These are phyloP conservation scores for Channa argus DNA, from an alignment of 2,113 vertebrate genomes.

Conservation along the genomic window DNA sequence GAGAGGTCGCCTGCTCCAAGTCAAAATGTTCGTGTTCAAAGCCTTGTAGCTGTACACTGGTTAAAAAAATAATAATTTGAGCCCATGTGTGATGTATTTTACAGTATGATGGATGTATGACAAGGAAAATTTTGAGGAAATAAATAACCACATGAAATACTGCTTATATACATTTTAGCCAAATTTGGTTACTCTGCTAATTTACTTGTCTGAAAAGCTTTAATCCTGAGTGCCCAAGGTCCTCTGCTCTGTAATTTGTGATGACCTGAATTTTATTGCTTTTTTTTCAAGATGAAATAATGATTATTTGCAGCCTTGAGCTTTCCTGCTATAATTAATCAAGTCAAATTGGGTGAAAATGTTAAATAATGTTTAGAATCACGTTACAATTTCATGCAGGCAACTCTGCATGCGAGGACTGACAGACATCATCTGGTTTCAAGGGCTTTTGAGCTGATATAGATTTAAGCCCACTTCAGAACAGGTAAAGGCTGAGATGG, in stretches of 20 bases:
- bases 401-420: neutral
- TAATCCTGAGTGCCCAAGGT: constrained; percentile 7
- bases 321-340: constrained; percentile 34
- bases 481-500: constrained; percentile 30
- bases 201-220: constrained; percentile 17
- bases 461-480: constrained; percentile 34
- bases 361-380: constrained; percentile 39
- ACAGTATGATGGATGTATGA: no score
- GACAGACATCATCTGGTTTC: constrained; percentile 20
- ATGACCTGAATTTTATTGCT: constrained; percentile 38
- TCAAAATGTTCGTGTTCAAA: constrained; percentile 10
- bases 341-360: constrained; percentile 45
- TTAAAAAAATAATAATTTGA: no score
- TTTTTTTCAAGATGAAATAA: constrained; percentile 32
- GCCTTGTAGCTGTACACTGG: neutral
- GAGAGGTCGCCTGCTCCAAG: neutral
- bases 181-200: constrained; percentile 8
- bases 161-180: neutral
- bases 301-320: constrained; percentile 43
- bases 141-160: no score
- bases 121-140: no score
- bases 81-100: neutral
- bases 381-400: constrained; percentile 32
- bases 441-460: constrained; percentile 27
- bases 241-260: constrained; percentile 21